These are phyloP conservation scores for Pteronura brasiliensis DNA, from an alignment of 2,113 vertebrate species.

Conservation along the genomic window DNA sequence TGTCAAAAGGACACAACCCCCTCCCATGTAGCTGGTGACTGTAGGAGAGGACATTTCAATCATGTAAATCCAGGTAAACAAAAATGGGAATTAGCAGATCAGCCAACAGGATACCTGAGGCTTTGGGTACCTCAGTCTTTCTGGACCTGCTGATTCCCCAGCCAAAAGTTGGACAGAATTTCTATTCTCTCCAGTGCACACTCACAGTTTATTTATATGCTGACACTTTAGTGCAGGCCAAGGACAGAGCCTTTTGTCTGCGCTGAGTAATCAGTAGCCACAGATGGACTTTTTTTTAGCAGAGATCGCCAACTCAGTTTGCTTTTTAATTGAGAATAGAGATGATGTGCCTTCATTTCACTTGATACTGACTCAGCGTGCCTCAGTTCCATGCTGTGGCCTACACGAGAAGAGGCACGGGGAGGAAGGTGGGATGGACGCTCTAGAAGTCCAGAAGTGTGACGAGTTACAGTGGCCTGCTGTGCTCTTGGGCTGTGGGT, in stretches of 20 bases:
- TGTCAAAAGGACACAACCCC: background rate
- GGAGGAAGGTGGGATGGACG: too few species aligned
- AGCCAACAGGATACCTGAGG: background rate
- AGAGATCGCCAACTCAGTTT: background rate
- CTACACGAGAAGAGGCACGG: background rate
- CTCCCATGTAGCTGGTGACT: background rate
- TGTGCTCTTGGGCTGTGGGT: background rate
- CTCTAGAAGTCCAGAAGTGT: background rate
- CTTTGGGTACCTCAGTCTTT: background rate
- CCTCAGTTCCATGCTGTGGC: background rate
- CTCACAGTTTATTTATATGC: background rate
- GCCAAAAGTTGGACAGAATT: background rate
- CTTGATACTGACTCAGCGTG: background rate
- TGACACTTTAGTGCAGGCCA: background rate
- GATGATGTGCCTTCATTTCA: slow-evolving; percentile 15
- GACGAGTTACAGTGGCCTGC: too few species aligned
- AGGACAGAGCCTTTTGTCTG: background rate
- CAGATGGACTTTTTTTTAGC: background rate
- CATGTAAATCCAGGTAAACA: background rate
- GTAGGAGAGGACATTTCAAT: background rate
- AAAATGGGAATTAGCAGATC: background rate
- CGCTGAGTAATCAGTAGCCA: background rate
- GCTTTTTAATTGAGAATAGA: background rate
- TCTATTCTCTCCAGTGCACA: background rate
- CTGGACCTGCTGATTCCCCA: background rate